Percentiles rank a stretch among this genome's conserved stretches.
phyloP scores from a whole-genome alignment of 2,888 invertebrate genomes.

The Lasioglossum leucozonium region DNA sequence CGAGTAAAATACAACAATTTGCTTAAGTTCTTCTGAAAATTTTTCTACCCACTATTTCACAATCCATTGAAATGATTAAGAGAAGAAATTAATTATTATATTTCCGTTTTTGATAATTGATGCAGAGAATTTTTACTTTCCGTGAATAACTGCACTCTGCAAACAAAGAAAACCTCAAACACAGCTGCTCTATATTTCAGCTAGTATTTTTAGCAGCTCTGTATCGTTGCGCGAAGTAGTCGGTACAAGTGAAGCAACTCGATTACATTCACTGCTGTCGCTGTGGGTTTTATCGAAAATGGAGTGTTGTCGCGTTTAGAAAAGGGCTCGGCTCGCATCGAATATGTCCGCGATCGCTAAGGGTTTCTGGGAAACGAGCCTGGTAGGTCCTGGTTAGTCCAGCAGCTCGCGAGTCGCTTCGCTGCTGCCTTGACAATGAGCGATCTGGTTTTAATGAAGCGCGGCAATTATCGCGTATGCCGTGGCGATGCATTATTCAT shows the following conservation, averaged over 20 bases:
- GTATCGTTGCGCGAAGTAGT: not conserved
- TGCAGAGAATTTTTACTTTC: not conserved
- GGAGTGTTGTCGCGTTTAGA: not conserved
- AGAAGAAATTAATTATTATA: not conserved
- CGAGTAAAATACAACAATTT: no score
- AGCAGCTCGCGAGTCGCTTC: constrained; percentile 26
- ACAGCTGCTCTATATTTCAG: not conserved
- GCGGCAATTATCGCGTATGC: constrained; percentile 62
- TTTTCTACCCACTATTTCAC: no score
- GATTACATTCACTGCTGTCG: not conserved
- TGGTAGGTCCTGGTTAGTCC: constrained; percentile 34
- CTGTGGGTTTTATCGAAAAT: not conserved
- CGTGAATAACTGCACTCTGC: not conserved
- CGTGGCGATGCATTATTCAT: constrained; percentile 63
- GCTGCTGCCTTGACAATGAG: constrained; percentile 54
- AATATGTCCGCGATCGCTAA: constrained; percentile 6
- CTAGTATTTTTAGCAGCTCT: not conserved
- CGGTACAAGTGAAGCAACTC: not conserved
- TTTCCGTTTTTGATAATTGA: no score
- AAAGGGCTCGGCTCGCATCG: not conserved
- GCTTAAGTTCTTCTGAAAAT: no score
- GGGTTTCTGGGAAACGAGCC: constrained; percentile 51
- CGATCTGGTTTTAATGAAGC: constrained; percentile 65
- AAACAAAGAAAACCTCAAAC: not conserved
- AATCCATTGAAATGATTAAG: no score